These are phyloP conservation scores for Leptopilina clavipes DNA, from an alignment of 1,140 invertebrate species.

Conservation along the genomic window DNA sequence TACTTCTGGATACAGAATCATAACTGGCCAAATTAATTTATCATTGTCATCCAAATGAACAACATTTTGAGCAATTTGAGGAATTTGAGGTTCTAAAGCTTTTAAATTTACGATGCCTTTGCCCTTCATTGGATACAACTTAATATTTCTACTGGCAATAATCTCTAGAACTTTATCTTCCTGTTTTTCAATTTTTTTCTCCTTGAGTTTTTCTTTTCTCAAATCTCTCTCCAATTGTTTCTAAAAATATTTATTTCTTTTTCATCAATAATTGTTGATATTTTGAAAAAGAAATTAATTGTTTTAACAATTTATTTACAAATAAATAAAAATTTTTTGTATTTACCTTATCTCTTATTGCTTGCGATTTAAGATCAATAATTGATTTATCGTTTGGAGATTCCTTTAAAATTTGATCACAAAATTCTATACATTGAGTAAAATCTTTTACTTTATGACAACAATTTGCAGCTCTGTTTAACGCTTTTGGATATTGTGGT, in stretches of 20 bases:
- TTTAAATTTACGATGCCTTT: constrained; percentile 71
- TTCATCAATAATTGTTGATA: constrained; percentile 13
- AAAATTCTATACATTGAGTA: constrained; percentile 83
- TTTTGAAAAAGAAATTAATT: too few relatives aligned
- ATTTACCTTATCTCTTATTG: constrained; percentile 74
- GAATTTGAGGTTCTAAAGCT: constrained; percentile 79
- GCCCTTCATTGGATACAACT: constrained; percentile 64
- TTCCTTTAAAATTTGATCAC: constrained; percentile 80
- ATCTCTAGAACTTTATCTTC: constrained; percentile 76
- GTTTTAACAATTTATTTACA: background rate
- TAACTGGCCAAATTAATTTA: constrained; percentile 85
- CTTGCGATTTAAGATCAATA: constrained; percentile 77
- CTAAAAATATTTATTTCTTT: constrained; percentile 40
- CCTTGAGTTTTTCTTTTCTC: constrained; percentile 77
- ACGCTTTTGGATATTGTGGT: constrained; percentile 86
- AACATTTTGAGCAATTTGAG: constrained; percentile 77
- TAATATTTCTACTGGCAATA: constrained; percentile 76
- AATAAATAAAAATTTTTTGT: background rate
- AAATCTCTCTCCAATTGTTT: constrained; percentile 73
- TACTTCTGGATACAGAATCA: constrained; percentile 90
- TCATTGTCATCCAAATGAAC: constrained; percentile 78
- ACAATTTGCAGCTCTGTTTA: constrained; percentile 84
- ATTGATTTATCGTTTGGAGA: constrained; percentile 78
- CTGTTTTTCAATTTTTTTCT: constrained; percentile 77
- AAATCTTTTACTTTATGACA: constrained; percentile 82